Conservation (phyloP, 2,888 invertebrate species). For the Caenorhabditis macrosperma region DNA sequence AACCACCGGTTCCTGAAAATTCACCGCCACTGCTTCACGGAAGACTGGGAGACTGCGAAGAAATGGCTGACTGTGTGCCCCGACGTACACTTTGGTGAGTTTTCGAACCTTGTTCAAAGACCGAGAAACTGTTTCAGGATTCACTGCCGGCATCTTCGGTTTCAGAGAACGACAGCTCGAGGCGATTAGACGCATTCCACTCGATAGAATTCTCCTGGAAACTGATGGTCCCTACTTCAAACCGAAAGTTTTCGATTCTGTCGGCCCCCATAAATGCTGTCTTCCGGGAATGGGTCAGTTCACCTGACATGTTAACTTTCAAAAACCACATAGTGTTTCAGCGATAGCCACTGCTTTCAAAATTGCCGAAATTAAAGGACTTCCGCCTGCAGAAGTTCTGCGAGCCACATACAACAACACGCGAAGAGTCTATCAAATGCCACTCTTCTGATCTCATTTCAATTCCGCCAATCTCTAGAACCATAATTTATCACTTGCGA, state of each 20-base stretch:
- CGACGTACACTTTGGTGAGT: conserved; percentile 81
- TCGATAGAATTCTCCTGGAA: conserved; percentile 82
- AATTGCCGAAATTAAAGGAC: conserved; percentile 42
- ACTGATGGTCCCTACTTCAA: conserved; percentile 83
- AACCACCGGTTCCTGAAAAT: conserved; percentile 80
- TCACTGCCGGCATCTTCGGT: conserved; percentile 49
- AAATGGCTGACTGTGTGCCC: conserved; percentile 81
- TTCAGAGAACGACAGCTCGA: conserved; percentile 74
- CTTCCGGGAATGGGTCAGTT: conserved; percentile 57
- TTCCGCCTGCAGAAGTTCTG: conserved; percentile 49
- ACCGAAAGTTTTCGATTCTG: conserved; percentile 71
- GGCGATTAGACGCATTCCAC: conserved; percentile 80
- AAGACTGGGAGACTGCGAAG: conserved; percentile 79
- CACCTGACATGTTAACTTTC: not conserved
- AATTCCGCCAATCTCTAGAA: too few species aligned
- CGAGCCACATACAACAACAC: conserved; percentile 50
- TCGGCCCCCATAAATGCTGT: conserved; percentile 15
- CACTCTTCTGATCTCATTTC: conserved; percentile 9
- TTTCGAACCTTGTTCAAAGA: not conserved
- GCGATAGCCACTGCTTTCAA: conserved; percentile 41
- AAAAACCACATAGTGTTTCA: conserved; percentile 12
- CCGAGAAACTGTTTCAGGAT: conserved; percentile 35
- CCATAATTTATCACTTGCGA: too few species aligned
- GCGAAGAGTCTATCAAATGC: conserved; percentile 26
- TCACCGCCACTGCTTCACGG: conserved; percentile 82